Conservation (phyloP, 2,888 invertebrate species). For the Phengaris arion region DNA sequence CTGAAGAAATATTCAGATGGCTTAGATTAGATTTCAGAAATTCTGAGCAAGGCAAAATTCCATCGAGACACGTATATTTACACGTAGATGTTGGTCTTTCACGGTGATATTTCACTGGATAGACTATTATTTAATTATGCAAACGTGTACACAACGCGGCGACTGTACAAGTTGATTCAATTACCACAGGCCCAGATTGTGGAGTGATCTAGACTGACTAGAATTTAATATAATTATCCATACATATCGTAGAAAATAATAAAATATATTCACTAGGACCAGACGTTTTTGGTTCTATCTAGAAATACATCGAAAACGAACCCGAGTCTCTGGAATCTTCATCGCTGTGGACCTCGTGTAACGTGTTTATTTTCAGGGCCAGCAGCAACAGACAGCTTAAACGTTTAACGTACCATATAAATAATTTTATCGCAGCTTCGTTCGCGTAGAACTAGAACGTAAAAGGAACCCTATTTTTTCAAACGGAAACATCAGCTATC, state of each 20-base stretch:
- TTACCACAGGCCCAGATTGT: neutral
- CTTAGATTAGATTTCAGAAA: neutral
- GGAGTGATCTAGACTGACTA: neutral
- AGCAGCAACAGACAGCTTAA: conserved; percentile 38
- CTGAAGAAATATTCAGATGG: no score
- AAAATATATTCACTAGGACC: no score
- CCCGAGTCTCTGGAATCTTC: no score
- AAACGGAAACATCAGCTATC: no score
- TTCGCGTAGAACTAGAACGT: no score
- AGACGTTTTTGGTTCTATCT: no score
- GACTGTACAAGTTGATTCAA: conserved; percentile 6
- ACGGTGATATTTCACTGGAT: neutral
- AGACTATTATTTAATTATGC: conserved; percentile 9
- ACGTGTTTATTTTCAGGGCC: conserved; percentile 34
- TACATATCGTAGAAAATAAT: no score
- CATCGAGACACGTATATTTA: neutral
- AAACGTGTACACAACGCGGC: conserved; percentile 18
- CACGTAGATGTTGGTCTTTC: neutral
- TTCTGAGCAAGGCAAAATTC: neutral
- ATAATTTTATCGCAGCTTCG: no score
- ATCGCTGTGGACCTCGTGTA: no score
- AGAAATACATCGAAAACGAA: no score
- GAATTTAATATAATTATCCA: neutral
- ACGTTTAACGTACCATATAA: no score
- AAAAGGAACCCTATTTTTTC: no score